These are phyloP conservation scores for Eupleurogrammus muticus DNA, from an alignment of 2,797 vertebrate species.

Conservation along the genomic window DNA sequence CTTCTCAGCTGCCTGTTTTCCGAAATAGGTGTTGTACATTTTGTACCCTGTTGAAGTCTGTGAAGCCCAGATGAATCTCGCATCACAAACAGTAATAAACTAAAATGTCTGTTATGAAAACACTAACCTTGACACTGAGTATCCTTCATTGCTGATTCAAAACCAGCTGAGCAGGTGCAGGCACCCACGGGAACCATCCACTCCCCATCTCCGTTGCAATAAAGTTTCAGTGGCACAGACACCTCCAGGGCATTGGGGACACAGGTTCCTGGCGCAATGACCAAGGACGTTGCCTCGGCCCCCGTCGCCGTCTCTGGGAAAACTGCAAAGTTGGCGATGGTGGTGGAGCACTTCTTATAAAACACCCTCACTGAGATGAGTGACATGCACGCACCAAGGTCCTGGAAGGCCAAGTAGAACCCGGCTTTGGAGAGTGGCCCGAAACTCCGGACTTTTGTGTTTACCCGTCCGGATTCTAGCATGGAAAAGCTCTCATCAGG, in stretches of 20 bases:
- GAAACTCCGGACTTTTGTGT: slow-evolving; percentile 97
- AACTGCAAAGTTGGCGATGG: slow-evolving; percentile 93
- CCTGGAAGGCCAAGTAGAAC: slow-evolving; percentile 98
- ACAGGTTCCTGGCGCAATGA: slow-evolving; percentile 95
- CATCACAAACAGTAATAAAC: slow-evolving; percentile 6
- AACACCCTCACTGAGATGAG: slow-evolving; percentile 97
- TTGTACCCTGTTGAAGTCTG: slow-evolving; percentile 4
- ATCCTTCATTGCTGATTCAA: slow-evolving; percentile 92
- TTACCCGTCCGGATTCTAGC: slow-evolving; percentile 91
- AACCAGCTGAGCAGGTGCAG: slow-evolving; percentile 93
- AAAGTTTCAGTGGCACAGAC: slow-evolving; percentile 96
- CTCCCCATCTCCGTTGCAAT: slow-evolving; percentile 96
- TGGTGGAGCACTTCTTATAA: slow-evolving; percentile 97
- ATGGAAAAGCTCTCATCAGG: slow-evolving; percentile 96
- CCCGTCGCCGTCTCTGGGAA: slow-evolving; percentile 97
- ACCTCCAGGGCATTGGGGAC: slow-evolving; percentile 94
- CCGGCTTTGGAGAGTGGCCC: slow-evolving; percentile 95
- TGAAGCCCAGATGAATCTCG: slow-evolving; percentile 15
- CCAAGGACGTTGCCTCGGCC: slow-evolving; percentile 95
- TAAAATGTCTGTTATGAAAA: slow-evolving; percentile 36
- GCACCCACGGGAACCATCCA: slow-evolving; percentile 99
- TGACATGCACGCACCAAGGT: slow-evolving; percentile 97
- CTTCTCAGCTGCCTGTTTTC: neutral
- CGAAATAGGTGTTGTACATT: neutral
- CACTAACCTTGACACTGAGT: slow-evolving; percentile 92